Conservation (phyloP, 2,888 invertebrate species). For the Campopleginae sp. region DNA sequence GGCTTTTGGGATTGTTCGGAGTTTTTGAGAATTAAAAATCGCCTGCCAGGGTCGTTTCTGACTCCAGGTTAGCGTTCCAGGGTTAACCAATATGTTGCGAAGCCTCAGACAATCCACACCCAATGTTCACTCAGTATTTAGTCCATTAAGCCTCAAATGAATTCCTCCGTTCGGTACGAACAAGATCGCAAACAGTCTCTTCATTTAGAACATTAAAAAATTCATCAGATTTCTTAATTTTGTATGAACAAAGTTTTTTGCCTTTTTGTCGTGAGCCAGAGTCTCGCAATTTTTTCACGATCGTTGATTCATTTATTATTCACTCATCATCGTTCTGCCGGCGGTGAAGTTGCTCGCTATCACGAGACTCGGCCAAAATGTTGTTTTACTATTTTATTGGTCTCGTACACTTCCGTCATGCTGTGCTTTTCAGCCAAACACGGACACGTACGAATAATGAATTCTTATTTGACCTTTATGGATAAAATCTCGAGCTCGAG, state of each 20-base stretch:
- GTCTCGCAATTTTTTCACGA: background rate
- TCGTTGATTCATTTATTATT: background rate
- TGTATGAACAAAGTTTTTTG: background rate
- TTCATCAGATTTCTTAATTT: background rate
- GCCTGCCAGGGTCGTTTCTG: no score
- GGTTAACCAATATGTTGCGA: no score
- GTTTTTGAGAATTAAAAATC: no score
- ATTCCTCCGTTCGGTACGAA: background rate
- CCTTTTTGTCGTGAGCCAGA: no score
- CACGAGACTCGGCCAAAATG: background rate
- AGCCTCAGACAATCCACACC: background rate
- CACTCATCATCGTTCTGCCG: background rate
- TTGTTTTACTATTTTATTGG: background rate
- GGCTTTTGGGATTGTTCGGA: no score
- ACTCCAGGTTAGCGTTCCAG: no score
- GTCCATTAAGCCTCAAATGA: background rate
- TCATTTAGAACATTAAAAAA: background rate
- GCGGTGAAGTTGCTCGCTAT: background rate
- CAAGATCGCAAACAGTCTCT: background rate
- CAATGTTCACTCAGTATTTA: background rate
- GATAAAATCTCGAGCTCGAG: slow-evolving; percentile 34
- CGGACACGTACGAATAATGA: slow-evolving; percentile 39
- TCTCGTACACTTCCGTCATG: slow-evolving; percentile 15
- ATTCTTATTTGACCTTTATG: slow-evolving; percentile 45
- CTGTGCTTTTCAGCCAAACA: slow-evolving; percentile 2